These are phyloP conservation scores for Eueides isabella DNA, from an alignment of 1,140 invertebrate genomes.

Conservation along the genomic window DNA sequence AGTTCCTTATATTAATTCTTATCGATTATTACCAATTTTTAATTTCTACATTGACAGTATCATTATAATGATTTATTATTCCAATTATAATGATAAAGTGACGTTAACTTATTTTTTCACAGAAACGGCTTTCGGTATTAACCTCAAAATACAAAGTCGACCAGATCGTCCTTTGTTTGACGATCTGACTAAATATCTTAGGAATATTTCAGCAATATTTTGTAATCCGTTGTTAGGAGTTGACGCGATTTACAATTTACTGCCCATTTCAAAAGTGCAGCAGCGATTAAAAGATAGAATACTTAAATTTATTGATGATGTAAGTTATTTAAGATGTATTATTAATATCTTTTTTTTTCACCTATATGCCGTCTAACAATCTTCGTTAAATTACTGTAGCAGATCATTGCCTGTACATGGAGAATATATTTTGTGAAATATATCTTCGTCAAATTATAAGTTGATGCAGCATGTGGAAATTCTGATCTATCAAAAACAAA, in stretches of 20 bases:
- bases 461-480: no score
- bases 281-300: not conserved
- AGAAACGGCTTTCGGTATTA: constrained; percentile 5
- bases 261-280: not conserved
- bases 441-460: no score
- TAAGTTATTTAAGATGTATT: not conserved
- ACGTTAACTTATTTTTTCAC: not conserved
- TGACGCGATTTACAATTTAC: not conserved
- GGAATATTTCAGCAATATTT: not conserved
- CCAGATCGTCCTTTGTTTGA: not conserved
- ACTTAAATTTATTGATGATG: not conserved
- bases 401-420: no score
- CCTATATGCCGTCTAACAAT: no score
- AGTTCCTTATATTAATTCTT: no score
- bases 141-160: not conserved
- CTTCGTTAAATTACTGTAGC: no score
- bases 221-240: not conserved
- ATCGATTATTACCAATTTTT: no score
- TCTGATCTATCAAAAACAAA: no score
- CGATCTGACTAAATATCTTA: not conserved
- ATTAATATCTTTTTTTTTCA: not conserved
- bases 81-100: no score
- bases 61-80: no score
- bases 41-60: no score
- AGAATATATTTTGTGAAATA: no score